Evolutionary conservation across 2,797 vertebrate species (phyloP).

Genomic region (Lemur catta): DNA sequence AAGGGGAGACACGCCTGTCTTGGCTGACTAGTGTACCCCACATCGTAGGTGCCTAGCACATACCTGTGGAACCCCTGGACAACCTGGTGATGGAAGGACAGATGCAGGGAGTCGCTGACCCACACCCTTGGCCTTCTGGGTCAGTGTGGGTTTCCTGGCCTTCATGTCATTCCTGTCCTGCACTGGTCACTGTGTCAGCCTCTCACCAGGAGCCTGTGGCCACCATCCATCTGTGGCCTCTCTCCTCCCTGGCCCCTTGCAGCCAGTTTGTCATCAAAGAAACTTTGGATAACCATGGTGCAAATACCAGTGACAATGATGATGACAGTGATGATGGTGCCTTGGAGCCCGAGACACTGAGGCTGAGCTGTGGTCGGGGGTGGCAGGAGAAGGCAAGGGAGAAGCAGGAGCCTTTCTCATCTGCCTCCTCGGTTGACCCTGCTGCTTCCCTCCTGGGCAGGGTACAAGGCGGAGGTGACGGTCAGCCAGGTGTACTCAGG

Average conservation of each 20-base stretch:
- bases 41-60: rapidly evolving
- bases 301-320: background rate
- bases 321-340: rapidly evolving
- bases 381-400: background rate
- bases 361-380: background rate
- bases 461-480: conserved; percentile 86
- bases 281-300: background rate
- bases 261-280: background rate
- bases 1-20: background rate
- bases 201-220: background rate
- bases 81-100: background rate
- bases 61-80: too few species aligned
- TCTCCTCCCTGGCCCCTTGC: background rate
- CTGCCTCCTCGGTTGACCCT: background rate
- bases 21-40: background rate
- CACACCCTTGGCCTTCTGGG: background rate
- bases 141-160: background rate
- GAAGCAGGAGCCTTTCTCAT: background rate
- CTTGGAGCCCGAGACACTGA: background rate
- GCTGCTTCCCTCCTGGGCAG: conserved; percentile 78
- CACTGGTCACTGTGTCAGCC: background rate
- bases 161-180: rapidly evolving
- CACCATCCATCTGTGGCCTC: background rate
- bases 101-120: background rate
- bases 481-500: conserved; percentile 88